Percentiles rank a stretch among this genome's conserved stretches.
These are phyloP conservation scores for Augochlorella aurata DNA, from an alignment of 2,888 invertebrate genomes.

Conservation along the genomic window DNA sequence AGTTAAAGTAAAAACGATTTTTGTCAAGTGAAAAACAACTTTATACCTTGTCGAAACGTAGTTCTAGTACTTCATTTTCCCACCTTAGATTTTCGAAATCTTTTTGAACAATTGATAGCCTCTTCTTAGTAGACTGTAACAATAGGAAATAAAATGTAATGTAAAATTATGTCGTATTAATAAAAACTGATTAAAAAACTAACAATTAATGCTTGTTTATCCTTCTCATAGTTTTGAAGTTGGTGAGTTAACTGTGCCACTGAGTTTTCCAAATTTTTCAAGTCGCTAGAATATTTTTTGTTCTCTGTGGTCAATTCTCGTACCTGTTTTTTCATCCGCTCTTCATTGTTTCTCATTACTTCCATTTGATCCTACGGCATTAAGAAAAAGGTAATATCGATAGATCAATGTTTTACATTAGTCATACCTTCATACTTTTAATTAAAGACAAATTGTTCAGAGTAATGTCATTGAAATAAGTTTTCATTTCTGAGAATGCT, in stretches of 20 bases:
- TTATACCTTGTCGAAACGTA: constrained; percentile 89
- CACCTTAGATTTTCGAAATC: constrained; percentile 85
- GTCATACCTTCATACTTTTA: constrained; percentile 89
- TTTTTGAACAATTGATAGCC: constrained; percentile 82
- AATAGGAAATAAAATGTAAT: constrained; percentile 12
- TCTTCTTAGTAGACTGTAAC: constrained; percentile 84
- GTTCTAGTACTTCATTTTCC: constrained; percentile 88
- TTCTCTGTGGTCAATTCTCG: constrained; percentile 88
- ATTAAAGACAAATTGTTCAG: constrained; percentile 95
- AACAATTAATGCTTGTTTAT: constrained; percentile 89
- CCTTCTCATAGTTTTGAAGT: constrained; percentile 92
- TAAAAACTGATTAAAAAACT: constrained; percentile 70
- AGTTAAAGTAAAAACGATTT: background rate
- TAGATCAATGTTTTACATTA: background rate
- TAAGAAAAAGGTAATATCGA: background rate
- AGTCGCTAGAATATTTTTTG: constrained; percentile 88
- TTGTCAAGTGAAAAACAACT: background rate
- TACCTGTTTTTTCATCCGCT: constrained; percentile 88
- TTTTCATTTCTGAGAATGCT: constrained; percentile 94
- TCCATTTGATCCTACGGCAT: constrained; percentile 88
- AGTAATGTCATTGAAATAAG: constrained; percentile 97
- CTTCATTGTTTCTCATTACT: constrained; percentile 89
- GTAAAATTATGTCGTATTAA: background rate
- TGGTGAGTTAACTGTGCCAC: constrained; percentile 89
- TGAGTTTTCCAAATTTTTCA: constrained; percentile 88